Base-by-base conservation (phyloP, 2,113 vertebrate species). In the Xiphophorus maculatus region DNA sequence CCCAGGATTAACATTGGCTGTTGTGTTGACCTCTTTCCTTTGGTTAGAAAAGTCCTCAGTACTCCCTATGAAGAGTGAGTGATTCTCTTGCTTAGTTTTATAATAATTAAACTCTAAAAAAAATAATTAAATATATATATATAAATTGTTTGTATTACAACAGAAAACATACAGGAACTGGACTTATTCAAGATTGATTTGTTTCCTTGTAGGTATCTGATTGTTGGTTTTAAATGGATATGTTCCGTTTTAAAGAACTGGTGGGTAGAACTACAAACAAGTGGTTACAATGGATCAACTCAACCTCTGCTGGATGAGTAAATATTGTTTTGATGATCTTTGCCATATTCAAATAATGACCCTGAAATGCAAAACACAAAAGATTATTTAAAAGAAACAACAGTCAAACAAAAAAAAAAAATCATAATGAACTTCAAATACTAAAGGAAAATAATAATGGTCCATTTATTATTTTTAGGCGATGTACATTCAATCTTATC, bases 11-110 rank as follows among this genome's bases (percentile, higher is more conserved):
- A 95, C 68, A 93, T 96, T 83, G 97, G 97, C 90, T 96, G 95
- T 90, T 99, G 97, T 90, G 96, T 99, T 77, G 97, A 98, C 90
- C 95, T 97, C 69, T 93, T 98, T 74, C 96, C 97, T 80, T 92
- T 97, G 83, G 96, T 98, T 73, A 95, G 94, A 79, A 96, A 92
- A 54, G 88, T 97, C 61, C 95, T 98, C 90, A 94, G 90, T 88
- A 96, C 93, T 92, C 96, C 92, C 78, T 98, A 96, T 51, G 97
- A 98, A 96, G 96, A 97, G 97, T 98, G 91, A 96, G 97, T 96
- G 60, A 76, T 68, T 40, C 30, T 40, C 6, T 22, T 64, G 35
- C 35, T 8, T 63, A 48, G 27, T 30, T n/a, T 22, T 35, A n/a
- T 0, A 48, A 48, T 48, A 48, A 7, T 5, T 1, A 48, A 19